Conservation (phyloP, 2,797 vertebrate species). For the Avahi laniger region DNA sequence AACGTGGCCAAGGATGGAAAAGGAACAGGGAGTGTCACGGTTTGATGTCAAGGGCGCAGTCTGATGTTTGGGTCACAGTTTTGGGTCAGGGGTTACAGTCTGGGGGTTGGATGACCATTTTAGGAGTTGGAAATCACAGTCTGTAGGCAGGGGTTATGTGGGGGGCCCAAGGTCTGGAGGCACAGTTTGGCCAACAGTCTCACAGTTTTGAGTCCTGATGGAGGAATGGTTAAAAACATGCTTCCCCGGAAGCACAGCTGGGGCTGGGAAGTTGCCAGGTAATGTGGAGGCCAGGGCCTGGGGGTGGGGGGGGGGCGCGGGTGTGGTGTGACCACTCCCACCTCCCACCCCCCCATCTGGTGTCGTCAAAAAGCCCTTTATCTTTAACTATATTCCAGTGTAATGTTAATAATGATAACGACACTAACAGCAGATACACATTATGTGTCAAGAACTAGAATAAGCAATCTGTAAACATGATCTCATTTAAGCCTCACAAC, state of each 20-base stretch:
- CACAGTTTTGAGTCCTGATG: constrained; percentile 80
- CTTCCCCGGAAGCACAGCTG: constrained; percentile 71
- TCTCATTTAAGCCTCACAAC: background rate
- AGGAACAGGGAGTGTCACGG: constrained; percentile 10
- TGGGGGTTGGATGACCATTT: constrained; percentile 72
- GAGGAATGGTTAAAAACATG: constrained; percentile 77
- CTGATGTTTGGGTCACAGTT: constrained; percentile 66
- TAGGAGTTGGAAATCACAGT: constrained; percentile 76
- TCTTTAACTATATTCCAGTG: constrained; percentile 5
- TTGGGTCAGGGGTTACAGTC: constrained; percentile 74
- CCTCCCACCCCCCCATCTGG: constrained; percentile 62
- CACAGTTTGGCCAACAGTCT: constrained; percentile 78
- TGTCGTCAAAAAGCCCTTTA: constrained; percentile 79
- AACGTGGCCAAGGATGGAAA: background rate
- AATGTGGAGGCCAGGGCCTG: constrained; percentile 67
- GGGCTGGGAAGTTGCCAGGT: constrained; percentile 76
- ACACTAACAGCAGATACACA: background rate
- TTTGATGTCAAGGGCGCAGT: constrained; percentile 59
- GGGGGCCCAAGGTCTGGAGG: constrained; percentile 72
- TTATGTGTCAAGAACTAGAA: background rate
- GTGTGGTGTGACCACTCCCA: constrained; percentile 29
- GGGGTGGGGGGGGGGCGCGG: constrained; percentile 43
- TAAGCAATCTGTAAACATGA: background rate
- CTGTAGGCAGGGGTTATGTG: constrained; percentile 76
- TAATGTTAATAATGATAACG: background rate